Conservation (phyloP, 2,113 vertebrate species). For the Colinus virginianus region DNA sequence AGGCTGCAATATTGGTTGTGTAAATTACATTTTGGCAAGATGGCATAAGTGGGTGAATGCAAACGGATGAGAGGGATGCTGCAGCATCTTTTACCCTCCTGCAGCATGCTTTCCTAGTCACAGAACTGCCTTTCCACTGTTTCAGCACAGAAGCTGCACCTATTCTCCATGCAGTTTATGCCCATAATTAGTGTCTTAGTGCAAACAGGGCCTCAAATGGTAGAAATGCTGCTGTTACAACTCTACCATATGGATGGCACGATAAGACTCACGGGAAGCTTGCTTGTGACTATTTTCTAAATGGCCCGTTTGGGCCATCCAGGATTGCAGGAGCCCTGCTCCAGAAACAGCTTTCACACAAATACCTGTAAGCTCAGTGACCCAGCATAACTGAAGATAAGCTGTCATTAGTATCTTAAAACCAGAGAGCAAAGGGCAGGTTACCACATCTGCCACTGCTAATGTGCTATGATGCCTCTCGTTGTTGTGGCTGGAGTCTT, state of each 20-base stretch:
- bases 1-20: neutral
- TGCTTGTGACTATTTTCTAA: neutral
- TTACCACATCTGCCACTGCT: conserved; percentile 35
- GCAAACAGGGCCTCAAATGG: neutral
- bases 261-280: neutral
- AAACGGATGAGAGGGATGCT: neutral
- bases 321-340: neutral
- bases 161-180: neutral
- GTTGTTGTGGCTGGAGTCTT: neutral
- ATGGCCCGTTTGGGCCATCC: neutral
- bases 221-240: neutral
- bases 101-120: neutral
- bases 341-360: conserved; percentile 11
- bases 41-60: neutral
- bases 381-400: neutral
- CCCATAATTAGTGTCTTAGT: neutral
- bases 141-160: neutral
- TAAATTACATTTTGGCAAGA: conserved; percentile 16
- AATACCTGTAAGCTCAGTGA: neutral
- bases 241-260: neutral
- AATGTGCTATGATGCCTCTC: neutral
- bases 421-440: conserved; percentile 46
- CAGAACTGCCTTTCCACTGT: neutral
- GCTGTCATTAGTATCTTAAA: conserved; percentile 16
- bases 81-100: neutral